Evolutionary conservation across 2,888 invertebrate species (phyloP).

Genomic region (Drosophila mercatorum): DNA sequence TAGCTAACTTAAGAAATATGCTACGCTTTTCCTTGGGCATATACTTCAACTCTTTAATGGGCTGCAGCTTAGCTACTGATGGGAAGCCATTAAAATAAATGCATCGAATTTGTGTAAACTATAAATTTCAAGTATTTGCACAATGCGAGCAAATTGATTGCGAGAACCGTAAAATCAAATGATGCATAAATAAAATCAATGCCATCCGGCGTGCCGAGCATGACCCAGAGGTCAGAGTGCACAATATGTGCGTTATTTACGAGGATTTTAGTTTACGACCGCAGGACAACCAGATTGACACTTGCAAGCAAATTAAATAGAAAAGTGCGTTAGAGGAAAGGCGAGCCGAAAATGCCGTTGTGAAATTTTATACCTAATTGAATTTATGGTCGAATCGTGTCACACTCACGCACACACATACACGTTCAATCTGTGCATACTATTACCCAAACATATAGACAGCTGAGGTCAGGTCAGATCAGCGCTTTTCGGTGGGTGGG

Average conservation of each 20-base stretch:
- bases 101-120: constrained; percentile 26
- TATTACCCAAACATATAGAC: constrained; percentile 59
- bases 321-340: constrained; percentile 72
- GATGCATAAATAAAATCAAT: constrained; percentile 73
- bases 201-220: constrained; percentile 56
- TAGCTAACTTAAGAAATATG: not conserved
- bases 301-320: constrained; percentile 74
- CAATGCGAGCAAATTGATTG: constrained; percentile 74
- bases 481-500: constrained; percentile 19
- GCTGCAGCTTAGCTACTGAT: not conserved
- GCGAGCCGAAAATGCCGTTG: constrained; percentile 65
- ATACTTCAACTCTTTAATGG: not conserved
- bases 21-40: not conserved
- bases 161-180: constrained; percentile 75
- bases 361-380: constrained; percentile 83
- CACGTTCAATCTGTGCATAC: constrained; percentile 61
- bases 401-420: constrained; percentile 30
- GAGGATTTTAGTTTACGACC: constrained; percentile 42
- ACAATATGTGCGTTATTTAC: constrained; percentile 39
- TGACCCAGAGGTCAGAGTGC: constrained; percentile 66
- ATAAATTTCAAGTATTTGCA: constrained; percentile 29
- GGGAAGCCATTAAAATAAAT: constrained; percentile 43
- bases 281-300: constrained; percentile 62
- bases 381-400: constrained; percentile 66
- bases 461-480: constrained; percentile 57